These are phyloP conservation scores for Leuciscus idus DNA, from an alignment of 2,113 vertebrate species.

Conservation along the genomic window DNA sequence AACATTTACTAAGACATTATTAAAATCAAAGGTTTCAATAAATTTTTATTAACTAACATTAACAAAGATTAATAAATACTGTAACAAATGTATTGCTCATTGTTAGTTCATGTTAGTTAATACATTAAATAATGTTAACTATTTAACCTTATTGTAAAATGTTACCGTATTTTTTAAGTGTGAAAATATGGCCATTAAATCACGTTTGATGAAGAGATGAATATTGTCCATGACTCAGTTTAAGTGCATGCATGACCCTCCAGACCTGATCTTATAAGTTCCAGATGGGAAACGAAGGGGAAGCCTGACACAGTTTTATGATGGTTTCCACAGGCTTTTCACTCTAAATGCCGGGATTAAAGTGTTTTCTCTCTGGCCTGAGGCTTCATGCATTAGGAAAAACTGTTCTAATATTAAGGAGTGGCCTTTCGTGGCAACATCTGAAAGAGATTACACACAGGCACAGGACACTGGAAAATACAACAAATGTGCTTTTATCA, in stretches of 20 bases:
- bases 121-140: no score
- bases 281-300: conserved; percentile 47
- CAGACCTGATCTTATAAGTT: background rate
- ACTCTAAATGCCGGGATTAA: conserved; percentile 24
- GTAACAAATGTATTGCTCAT: no score
- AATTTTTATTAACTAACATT: no score
- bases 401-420: conserved; percentile 51
- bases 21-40: no score
- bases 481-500: background rate
- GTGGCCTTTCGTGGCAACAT: conserved; percentile 54
- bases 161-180: no score
- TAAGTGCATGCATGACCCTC: background rate
- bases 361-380: conserved; percentile 36
- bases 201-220: background rate
- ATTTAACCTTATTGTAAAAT: no score
- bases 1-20: no score
- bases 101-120: no score
- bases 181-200: background rate
- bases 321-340: conserved; percentile 42
- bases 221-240: background rate
- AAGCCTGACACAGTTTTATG: conserved; percentile 48
- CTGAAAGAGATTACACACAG: conserved; percentile 60
- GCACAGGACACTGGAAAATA: conserved; percentile 41
- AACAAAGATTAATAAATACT: no score
- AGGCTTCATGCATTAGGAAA: conserved; percentile 56